A percentile compares a stretch with the other conserved stretches of the same genome.
These are phyloP conservation scores for Bujurquina vittata DNA, from an alignment of 2,113 vertebrate species.

Conservation along the genomic window DNA sequence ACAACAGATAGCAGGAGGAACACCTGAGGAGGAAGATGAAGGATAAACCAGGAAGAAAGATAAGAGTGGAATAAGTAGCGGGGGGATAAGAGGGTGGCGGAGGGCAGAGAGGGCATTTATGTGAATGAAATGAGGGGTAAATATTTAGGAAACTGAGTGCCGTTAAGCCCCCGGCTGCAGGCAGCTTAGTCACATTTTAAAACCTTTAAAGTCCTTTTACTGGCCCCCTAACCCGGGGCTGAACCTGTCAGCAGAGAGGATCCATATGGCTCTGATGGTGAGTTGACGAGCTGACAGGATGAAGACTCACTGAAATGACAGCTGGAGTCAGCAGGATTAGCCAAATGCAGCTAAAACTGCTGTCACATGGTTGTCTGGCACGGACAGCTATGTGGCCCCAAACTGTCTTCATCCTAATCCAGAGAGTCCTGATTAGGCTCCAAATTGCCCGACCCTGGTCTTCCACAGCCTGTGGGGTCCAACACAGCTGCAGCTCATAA, in stretches of 20 bases:
- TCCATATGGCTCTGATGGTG: conserved; percentile 17
- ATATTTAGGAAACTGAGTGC: conserved; percentile 25
- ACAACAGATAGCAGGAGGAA: not conserved
- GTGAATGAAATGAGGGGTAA: conserved; percentile 16
- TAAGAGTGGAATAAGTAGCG: not conserved
- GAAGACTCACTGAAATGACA: conserved; percentile 9
- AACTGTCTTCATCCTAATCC: conserved; percentile 15
- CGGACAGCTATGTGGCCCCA: not conserved
- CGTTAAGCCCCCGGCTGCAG: conserved; percentile 5
- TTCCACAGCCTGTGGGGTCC: not conserved
- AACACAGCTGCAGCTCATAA: not conserved
- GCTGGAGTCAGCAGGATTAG: conserved; percentile 38
- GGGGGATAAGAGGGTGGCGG: not conserved
- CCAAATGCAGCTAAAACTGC: conserved; percentile 18
- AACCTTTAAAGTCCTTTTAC: not conserved
- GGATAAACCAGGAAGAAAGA: not conserved
- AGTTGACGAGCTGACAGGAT: conserved; percentile 18
- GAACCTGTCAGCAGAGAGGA: conserved; percentile 13
- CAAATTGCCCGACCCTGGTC: not conserved
- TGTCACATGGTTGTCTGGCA: conserved; percentile 23
- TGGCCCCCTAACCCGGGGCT: not conserved
- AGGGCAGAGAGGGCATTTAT: not conserved
- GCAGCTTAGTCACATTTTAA: conserved; percentile 12
- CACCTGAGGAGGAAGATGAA: not conserved
- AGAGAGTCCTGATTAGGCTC: not conserved